Evolutionary conservation across 2,797 vertebrate species (phyloP), one percentile per base, ranked within the genome.

Genomic region (Phyllotis vaccarum): DNA sequence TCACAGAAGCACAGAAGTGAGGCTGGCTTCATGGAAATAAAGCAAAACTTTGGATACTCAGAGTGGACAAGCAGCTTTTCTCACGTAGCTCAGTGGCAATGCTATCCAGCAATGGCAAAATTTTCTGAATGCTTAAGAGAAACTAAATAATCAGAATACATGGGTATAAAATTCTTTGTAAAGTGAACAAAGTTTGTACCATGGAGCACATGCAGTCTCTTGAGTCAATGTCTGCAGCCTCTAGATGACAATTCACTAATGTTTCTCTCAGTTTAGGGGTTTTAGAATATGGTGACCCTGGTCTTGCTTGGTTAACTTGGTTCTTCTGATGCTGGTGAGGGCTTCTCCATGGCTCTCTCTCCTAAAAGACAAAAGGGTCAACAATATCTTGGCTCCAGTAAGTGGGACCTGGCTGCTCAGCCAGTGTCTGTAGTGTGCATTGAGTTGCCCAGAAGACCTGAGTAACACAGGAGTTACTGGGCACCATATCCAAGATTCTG

Each of bases 121-220:
- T 60, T 46, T 66, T 83, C 52, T 56, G n/a, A 74, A 82, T 62
- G 80, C 82, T 78, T 76, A 87, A 95, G 17, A 52, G 43, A 86
- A 79, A 34, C 52, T 29, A 78, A 24, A 52, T 3, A 34, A 78
- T 88, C 49, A 78, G 34, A 52, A 64, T 58, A 85, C 78, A 56
- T 22, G 56, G 22, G 2, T 79, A 34, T 13, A 27, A 56, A 80
- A 43, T 83, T 68, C 37, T 34, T 56, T 89, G 78, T 82, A 86
- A 75, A 54, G 87, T 4, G 86, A 92, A 79, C 40, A 70, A 83
- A 88, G 70, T 43, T n/a, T 40, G 62, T 12, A 13, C 6, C 6
- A 6, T 16, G 29, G 21, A 52, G 37, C 13, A 9, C 12, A 11
- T n/a, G 68, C 9, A 37, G 27, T 11, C 31, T 85, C 17, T 64